phyloP scores from a whole-genome alignment of 2,113 vertebrate genomes.

The Pimephales promelas region DNA sequence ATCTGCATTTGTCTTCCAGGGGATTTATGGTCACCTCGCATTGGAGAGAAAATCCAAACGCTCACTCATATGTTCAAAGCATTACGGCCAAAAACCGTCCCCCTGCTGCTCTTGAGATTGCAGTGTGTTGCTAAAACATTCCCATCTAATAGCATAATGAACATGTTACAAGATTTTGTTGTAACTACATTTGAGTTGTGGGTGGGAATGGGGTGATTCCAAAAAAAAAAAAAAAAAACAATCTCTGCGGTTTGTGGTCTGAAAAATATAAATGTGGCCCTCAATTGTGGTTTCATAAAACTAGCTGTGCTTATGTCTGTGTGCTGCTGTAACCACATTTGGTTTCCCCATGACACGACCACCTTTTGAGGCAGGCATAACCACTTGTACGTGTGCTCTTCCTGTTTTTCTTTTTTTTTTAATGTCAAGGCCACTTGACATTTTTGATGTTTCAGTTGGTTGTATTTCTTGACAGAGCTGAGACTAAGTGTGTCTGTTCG shows the following conservation, averaged over 20 bases:
- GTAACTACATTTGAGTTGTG: background rate
- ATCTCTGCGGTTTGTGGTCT: slow-evolving; percentile 62
- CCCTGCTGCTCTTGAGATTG: background rate
- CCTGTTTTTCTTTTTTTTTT: background rate
- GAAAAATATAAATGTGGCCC: slow-evolving; percentile 37
- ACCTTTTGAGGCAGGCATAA: background rate
- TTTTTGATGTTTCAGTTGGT: background rate
- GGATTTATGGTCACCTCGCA: slow-evolving; percentile 23
- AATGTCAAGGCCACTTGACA: background rate
- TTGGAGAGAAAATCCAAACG: background rate
- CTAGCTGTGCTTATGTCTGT: slow-evolving; percentile 54
- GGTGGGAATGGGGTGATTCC: slow-evolving; percentile 9
- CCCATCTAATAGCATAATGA: background rate
- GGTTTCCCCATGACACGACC: slow-evolving; percentile 34
- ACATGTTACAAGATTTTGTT: background rate
- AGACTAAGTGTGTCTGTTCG: background rate
- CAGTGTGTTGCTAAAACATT: slow-evolving; percentile 9
- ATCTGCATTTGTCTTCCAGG: background rate
- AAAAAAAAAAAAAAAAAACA: too few species aligned
- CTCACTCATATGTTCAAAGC: too few species aligned
- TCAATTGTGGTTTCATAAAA: slow-evolving; percentile 51
- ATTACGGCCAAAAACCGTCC: background rate
- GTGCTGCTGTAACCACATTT: slow-evolving; percentile 47
- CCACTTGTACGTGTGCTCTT: background rate
- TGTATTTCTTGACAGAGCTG: background rate